These are phyloP conservation scores for Caenorhabditis zanzibari DNA, from an alignment of 2,888 invertebrate genomes.

Conservation along the genomic window DNA sequence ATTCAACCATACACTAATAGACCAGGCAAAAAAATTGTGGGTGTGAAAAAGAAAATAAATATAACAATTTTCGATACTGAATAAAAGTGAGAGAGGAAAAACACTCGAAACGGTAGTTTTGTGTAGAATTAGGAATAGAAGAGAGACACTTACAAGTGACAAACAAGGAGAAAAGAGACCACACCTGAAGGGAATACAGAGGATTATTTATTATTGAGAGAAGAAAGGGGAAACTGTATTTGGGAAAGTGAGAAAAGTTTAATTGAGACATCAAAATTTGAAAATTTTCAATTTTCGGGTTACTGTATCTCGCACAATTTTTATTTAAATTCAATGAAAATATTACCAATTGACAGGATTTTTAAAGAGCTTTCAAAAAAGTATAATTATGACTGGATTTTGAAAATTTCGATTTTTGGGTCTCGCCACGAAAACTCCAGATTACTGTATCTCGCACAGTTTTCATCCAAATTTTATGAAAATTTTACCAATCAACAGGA, in stretches of 20 bases:
- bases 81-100: constrained; percentile 5
- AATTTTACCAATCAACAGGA: too few species aligned
- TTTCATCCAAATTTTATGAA: too few species aligned
- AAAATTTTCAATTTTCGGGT: too few species aligned
- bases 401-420: not conserved
- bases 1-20: not conserved
- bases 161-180: constrained; percentile 28
- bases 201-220: not conserved
- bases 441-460: not conserved
- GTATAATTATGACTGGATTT: not conserved
- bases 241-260: not conserved
- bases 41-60: constrained; percentile 9
- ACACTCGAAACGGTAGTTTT: constrained; percentile 12
- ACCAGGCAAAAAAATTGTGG: constrained; percentile 4
- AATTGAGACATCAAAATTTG: not conserved
- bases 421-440: not conserved
- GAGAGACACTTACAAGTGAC: constrained; percentile 33
- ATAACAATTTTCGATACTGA: not conserved
- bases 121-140: constrained; percentile 2
- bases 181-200: constrained; percentile 1
- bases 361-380: too few species aligned
- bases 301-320: too few species aligned
- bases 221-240: not conserved
- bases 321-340: too few species aligned
- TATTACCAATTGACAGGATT: too few species aligned